These are phyloP conservation scores for Tipula unca DNA, from an alignment of 2,888 invertebrate species.

Conservation along the genomic window DNA sequence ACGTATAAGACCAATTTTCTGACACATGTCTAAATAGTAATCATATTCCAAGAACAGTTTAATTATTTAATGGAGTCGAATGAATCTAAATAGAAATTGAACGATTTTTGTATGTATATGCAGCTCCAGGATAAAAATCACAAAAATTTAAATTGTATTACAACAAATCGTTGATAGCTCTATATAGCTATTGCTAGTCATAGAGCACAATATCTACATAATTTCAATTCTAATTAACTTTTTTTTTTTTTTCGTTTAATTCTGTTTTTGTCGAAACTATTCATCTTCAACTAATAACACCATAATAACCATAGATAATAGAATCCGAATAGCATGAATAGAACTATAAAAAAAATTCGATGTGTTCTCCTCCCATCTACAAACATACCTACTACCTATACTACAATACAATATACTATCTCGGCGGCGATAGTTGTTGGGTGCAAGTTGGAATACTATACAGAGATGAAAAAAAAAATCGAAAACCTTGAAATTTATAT, in stretches of 20 bases:
- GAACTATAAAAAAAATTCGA: not conserved
- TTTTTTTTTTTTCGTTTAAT: not conserved
- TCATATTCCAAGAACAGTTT: not conserved
- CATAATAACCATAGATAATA: not conserved
- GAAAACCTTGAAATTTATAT: conserved; percentile 15
- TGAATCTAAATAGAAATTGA: not conserved
- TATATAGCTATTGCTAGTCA: not conserved
- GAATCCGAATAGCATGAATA: not conserved
- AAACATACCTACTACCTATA: not conserved
- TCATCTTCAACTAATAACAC: not conserved
- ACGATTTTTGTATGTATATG: not conserved
- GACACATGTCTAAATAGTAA: not conserved
- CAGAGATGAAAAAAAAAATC: not conserved
- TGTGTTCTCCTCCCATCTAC: not conserved
- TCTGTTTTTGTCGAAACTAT: not conserved
- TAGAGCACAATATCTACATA: not conserved
- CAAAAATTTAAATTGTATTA: not conserved
- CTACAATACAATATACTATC: not conserved
- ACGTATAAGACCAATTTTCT: too few species aligned
- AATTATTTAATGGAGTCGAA: not conserved
- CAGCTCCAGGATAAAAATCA: not conserved
- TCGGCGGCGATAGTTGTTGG: not conserved
- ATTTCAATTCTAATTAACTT: not conserved
- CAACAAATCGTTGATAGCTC: not conserved
- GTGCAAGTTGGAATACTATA: not conserved